These are phyloP conservation scores for Pagetopsis macropterus DNA, from an alignment of 2,797 vertebrate genomes.

Conservation along the genomic window DNA sequence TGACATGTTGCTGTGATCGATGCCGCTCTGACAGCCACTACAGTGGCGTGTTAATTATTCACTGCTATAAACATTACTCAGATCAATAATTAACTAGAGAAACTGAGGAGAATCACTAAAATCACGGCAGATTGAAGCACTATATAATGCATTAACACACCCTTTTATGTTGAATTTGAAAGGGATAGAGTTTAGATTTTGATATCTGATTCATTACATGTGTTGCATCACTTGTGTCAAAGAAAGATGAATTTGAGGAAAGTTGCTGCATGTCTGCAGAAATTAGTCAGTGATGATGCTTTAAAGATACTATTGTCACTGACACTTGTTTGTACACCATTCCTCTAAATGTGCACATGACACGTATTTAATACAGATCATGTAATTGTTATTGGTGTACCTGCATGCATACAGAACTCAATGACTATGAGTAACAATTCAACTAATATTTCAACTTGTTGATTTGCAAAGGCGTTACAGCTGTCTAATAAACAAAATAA, in stretches of 20 bases:
- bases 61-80: slow-evolving; percentile 68
- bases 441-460: slow-evolving; percentile 38
- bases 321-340: slow-evolving; percentile 13
- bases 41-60: slow-evolving; percentile 77
- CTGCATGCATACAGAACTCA: slow-evolving; percentile 9
- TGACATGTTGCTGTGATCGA: slow-evolving; percentile 65
- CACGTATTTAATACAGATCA: slow-evolving; percentile 22
- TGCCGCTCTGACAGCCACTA: slow-evolving; percentile 64
- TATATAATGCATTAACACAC: slow-evolving; percentile 32
- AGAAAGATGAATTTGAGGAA: slow-evolving; percentile 11
- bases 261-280: slow-evolving; percentile 17
- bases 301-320: slow-evolving; percentile 16
- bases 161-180: slow-evolving; percentile 31
- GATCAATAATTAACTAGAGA: slow-evolving; percentile 78
- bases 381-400: neutral
- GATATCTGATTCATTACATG: slow-evolving; percentile 31
- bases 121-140: slow-evolving; percentile 23
- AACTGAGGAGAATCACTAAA: slow-evolving; percentile 58
- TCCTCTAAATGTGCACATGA: slow-evolving; percentile 19
- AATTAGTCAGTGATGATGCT: slow-evolving; percentile 17
- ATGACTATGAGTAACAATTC: neutral
- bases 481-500: neutral
- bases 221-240: slow-evolving; percentile 19
- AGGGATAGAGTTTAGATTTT: neutral
- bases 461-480: slow-evolving; percentile 21